Conservation (phyloP, 2,888 invertebrate species). For the Yponomeuta evonymella region DNA sequence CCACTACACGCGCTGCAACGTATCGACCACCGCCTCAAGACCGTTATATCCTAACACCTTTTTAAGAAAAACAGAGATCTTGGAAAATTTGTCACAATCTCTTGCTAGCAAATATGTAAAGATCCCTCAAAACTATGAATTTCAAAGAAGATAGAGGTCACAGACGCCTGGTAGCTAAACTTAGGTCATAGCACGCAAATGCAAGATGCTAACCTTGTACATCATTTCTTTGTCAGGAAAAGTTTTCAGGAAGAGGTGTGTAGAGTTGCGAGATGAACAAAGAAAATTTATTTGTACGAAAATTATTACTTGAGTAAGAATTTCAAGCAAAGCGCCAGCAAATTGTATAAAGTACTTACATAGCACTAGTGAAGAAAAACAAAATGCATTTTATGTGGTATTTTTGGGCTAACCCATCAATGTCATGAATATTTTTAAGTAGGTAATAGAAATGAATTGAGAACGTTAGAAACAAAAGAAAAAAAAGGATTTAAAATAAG, state of each 20-base stretch:
- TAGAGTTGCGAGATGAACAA: not conserved
- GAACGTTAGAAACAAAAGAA: not conserved
- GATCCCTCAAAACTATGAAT: not conserved
- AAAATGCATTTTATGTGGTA: too few relatives aligned
- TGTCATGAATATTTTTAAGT: too few relatives aligned
- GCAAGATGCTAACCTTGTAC: not conserved
- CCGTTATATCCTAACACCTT: not conserved
- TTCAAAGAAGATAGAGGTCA: conserved; percentile 2
- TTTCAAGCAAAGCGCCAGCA: too few relatives aligned
- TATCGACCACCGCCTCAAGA: not conserved
- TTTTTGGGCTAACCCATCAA: too few relatives aligned
- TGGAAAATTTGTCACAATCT: not conserved
- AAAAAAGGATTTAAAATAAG: conserved; percentile 14
- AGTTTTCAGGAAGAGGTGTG: not conserved
- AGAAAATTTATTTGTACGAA: not conserved
- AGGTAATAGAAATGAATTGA: too few relatives aligned
- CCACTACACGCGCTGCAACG: not conserved
- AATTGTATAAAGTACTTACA: too few relatives aligned
- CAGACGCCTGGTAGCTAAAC: conserved; percentile 4
- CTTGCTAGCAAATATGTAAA: not conserved
- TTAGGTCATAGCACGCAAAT: conserved; percentile 13
- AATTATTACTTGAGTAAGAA: not conserved
- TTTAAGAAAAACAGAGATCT: not conserved
- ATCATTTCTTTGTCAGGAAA: conserved; percentile 11
- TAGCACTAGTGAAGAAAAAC: too few relatives aligned